phyloP scores from a whole-genome alignment of 2,888 invertebrate species.

The Pemphredon lugubris region DNA sequence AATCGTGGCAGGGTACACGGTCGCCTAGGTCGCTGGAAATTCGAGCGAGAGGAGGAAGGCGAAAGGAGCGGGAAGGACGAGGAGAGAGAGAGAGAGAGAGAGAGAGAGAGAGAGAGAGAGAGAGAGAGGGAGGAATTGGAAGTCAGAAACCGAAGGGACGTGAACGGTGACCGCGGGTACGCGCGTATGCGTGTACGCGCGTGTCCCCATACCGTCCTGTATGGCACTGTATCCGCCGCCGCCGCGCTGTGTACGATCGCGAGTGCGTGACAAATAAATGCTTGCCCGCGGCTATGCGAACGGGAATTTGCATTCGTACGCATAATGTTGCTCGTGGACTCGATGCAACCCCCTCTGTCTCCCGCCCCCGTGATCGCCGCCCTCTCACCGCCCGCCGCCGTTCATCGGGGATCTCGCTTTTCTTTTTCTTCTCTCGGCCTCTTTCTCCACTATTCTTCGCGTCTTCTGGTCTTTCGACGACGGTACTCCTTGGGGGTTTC shows the following conservation, averaged over 20 bases:
- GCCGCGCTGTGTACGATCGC: constrained; percentile 43
- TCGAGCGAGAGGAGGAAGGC: constrained; percentile 43
- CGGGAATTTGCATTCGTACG: constrained; percentile 66
- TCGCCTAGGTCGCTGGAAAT: constrained; percentile 62
- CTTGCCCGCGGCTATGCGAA: constrained; percentile 52
- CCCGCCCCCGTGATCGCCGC: neutral
- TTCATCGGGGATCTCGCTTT: constrained; percentile 20
- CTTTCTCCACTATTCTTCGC: neutral
- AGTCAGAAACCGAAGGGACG: constrained; percentile 41
- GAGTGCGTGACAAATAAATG: constrained; percentile 67
- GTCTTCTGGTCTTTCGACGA: too few species aligned
- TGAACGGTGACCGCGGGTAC: constrained; percentile 17
- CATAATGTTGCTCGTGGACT: constrained; percentile 51
- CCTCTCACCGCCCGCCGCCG: neutral
- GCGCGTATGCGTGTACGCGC: constrained; percentile 16
- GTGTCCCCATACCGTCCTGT: constrained; percentile 35
- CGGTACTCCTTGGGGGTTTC: too few species aligned
- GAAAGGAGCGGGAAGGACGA: constrained; percentile 7
- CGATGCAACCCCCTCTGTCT: constrained; percentile 7
- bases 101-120: constrained; percentile 25
- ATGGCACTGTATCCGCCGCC: constrained; percentile 12
- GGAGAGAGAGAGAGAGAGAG: neutral
- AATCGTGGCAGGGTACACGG: constrained; percentile 64
- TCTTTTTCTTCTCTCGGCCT: neutral
- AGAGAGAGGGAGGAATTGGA: constrained; percentile 46